These are phyloP conservation scores for Halesus radiatus DNA, from an alignment of 1,140 invertebrate species.

Conservation along the genomic window DNA sequence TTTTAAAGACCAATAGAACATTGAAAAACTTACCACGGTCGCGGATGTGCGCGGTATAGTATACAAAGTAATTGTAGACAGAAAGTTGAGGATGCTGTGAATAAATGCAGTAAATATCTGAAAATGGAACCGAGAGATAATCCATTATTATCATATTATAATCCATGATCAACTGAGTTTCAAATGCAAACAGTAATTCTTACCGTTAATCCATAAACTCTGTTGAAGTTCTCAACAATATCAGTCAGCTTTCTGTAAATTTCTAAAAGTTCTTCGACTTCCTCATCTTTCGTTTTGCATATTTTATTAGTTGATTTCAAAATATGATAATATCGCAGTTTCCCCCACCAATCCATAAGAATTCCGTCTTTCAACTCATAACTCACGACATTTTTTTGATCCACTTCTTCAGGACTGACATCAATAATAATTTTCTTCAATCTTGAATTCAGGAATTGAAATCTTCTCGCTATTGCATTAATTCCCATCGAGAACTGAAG, in stretches of 20 bases:
- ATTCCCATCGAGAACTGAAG: slow-evolving; percentile 14
- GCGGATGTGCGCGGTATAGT: too few relatives aligned
- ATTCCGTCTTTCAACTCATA: slow-evolving; percentile 19
- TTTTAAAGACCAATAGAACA: too few relatives aligned
- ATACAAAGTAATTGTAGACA: too few relatives aligned
- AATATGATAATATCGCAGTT: background rate
- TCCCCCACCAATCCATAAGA: slow-evolving; percentile 21
- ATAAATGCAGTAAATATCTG: too few relatives aligned
- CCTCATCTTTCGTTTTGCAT: background rate
- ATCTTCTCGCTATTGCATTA: slow-evolving; percentile 9
- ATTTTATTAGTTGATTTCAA: background rate
- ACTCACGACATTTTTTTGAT: background rate
- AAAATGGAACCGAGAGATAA: too few relatives aligned
- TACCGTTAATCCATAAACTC: slow-evolving; percentile 32
- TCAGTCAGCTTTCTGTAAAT: slow-evolving; percentile 18
- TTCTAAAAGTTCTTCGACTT: slow-evolving; percentile 8
- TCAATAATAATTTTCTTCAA: slow-evolving; percentile 33
- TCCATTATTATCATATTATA: too few relatives aligned
- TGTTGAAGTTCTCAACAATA: slow-evolving; percentile 31
- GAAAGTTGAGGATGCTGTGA: too few relatives aligned
- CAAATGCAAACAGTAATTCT: background rate
- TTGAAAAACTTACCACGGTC: too few relatives aligned
- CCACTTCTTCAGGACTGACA: background rate
- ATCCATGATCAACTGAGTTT: too few relatives aligned
- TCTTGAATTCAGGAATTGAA: slow-evolving; percentile 19